A percentile compares a stretch with the other conserved stretches of the same genome.
Conservation (phyloP, 2,888 invertebrate species). For the Amitus sp. region DNA sequence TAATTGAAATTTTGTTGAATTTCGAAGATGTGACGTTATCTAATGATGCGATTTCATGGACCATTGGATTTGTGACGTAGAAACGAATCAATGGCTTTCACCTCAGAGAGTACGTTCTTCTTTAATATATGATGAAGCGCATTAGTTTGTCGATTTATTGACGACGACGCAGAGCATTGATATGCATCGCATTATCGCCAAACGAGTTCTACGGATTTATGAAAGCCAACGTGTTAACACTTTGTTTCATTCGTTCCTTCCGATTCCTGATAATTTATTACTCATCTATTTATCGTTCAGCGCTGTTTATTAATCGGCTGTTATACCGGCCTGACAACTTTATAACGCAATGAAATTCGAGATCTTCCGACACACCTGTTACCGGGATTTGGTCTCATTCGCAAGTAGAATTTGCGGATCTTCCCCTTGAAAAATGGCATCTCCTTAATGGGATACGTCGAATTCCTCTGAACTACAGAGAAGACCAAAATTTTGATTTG, state of each 20-base stretch:
- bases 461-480: too few species aligned
- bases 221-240: conserved; percentile 14
- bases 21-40: too few species aligned
- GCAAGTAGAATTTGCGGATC: too few species aligned
- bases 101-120: too few species aligned
- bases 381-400: conserved; percentile 7
- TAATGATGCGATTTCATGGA: too few species aligned
- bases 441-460: too few species aligned
- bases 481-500: too few species aligned
- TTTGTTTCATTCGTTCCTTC: conserved; percentile 20
- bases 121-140: conserved; percentile 2
- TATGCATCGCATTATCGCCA: conserved; percentile 2
- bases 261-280: conserved; percentile 18
- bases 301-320: conserved; percentile 21
- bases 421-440: too few species aligned
- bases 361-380: conserved; percentile 12
- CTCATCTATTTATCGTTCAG: background rate
- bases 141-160: background rate
- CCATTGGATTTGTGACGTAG: too few species aligned
- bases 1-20: too few species aligned
- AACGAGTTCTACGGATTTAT: conserved; percentile 9
- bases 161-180: background rate
- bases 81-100: too few species aligned
- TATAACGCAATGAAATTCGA: conserved; percentile 22
- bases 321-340: conserved; percentile 15